Percentiles rank a stretch among this genome's conserved stretches.
Conservation (phyloP, 2,113 vertebrate species). For the Salvelinus sp. region DNA sequence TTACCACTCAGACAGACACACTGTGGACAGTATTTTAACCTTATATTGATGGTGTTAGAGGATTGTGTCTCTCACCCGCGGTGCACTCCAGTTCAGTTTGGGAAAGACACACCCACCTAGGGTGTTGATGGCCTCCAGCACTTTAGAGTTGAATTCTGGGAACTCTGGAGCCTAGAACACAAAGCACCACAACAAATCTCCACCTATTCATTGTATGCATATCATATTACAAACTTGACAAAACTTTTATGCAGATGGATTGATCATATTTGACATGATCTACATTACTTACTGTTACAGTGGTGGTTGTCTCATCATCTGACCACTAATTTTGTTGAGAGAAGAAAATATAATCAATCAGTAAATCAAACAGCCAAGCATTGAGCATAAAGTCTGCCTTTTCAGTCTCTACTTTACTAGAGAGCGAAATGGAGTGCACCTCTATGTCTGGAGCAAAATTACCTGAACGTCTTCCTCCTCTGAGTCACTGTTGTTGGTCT, state of each 20-base stretch:
- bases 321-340: constrained; percentile 83
- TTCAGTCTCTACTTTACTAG: too few relatives aligned
- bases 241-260: neutral
- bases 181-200: constrained; percentile 4
- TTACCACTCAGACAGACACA: constrained; percentile 5
- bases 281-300: constrained; percentile 83
- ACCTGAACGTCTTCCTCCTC: constrained; percentile 92
- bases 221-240: neutral
- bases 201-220: neutral
- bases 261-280: neutral
- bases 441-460: neutral
- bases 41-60: neutral
- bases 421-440: too few relatives aligned
- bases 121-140: constrained; percentile 90
- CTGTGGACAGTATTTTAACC: neutral
- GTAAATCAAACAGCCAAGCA: too few relatives aligned
- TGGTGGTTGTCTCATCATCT: constrained; percentile 92
- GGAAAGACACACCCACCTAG: constrained; percentile 93
- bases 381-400: too few relatives aligned
- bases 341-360: neutral
- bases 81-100: constrained; percentile 98
- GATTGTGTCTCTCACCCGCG: constrained; percentile 78
- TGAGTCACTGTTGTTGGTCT: constrained; percentile 67
- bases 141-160: constrained; percentile 88
- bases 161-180: constrained; percentile 90